Evolutionary conservation across 2,113 vertebrate species (phyloP).

Genomic region (Amphiprion percula): DNA sequence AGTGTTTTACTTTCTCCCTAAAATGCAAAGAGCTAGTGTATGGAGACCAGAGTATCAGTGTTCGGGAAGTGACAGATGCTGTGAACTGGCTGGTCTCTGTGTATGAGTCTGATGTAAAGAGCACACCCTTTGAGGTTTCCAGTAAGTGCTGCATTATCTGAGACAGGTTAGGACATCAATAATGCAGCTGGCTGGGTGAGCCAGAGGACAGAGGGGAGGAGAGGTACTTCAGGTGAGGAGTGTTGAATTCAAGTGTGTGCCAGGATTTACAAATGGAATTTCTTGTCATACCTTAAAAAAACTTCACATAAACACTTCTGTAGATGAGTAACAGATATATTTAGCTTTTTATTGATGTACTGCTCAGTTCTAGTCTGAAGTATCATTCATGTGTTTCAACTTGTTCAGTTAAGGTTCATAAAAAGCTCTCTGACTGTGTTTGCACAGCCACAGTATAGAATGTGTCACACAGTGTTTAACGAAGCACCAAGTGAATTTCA

Average conservation of each 20-base stretch:
- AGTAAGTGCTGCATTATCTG: conserved; percentile 12
- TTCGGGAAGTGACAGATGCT: background rate
- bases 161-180: conserved; percentile 32
- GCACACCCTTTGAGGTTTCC: conserved; percentile 10
- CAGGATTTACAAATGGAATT: background rate
- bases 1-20: too few species aligned
- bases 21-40: background rate
- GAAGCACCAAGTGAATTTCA: background rate
- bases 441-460: background rate
- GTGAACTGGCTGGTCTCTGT: background rate
- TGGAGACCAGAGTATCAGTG: background rate
- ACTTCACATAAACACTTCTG: background rate
- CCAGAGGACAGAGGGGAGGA: background rate
- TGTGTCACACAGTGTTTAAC: background rate
- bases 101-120: background rate
- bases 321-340: background rate
- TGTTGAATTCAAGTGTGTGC: background rate
- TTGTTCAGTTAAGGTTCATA: background rate
- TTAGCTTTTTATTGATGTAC: background rate
- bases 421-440: background rate
- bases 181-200: conserved; percentile 35
- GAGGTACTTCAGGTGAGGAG: background rate
- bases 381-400: background rate
- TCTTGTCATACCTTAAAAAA: background rate
- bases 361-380: background rate